Conservation (phyloP, 2,888 invertebrate species). For the Portevinia maculata region DNA sequence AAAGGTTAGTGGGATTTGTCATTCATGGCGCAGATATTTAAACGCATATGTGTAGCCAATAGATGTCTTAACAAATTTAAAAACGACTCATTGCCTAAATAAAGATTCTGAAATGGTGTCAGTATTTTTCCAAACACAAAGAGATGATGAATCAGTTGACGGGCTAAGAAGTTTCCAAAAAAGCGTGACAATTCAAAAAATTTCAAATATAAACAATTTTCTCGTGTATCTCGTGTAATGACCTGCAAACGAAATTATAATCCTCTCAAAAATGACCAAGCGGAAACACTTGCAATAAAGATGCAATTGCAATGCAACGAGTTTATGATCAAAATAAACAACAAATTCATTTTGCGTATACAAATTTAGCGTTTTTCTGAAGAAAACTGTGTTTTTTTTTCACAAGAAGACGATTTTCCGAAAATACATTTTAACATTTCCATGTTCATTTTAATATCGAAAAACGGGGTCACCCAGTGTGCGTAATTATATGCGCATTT, state of each 20-base stretch:
- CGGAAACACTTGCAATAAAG: conserved; percentile 52
- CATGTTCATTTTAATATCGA: conserved; percentile 58
- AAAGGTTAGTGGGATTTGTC: too few relatives aligned
- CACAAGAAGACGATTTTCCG: conserved; percentile 42
- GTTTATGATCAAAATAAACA: conserved; percentile 31
- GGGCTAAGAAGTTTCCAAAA: conserved; percentile 12
- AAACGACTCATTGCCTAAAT: too few relatives aligned
- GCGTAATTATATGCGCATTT: conserved; percentile 10
- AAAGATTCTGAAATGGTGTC: neutral
- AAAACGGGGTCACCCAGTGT: conserved; percentile 62
- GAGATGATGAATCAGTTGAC: neutral
- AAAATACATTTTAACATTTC: conserved; percentile 67
- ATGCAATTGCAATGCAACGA: conserved; percentile 40
- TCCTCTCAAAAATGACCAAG: conserved; percentile 29
- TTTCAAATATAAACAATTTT: neutral
- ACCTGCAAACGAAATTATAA: neutral
- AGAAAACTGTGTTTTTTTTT: conserved; percentile 9
- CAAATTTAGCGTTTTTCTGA: conserved; percentile 42
- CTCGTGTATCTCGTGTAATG: neutral
- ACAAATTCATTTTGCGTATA: conserved; percentile 34
- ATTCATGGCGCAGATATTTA: too few relatives aligned
- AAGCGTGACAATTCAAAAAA: conserved; percentile 8
- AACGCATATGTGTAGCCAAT: too few relatives aligned
- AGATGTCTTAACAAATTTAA: too few relatives aligned
- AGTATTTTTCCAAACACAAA: conserved; percentile 14